phyloP scores from a whole-genome alignment of 1,140 invertebrate species.

The Panagrolaimus sp. region DNA sequence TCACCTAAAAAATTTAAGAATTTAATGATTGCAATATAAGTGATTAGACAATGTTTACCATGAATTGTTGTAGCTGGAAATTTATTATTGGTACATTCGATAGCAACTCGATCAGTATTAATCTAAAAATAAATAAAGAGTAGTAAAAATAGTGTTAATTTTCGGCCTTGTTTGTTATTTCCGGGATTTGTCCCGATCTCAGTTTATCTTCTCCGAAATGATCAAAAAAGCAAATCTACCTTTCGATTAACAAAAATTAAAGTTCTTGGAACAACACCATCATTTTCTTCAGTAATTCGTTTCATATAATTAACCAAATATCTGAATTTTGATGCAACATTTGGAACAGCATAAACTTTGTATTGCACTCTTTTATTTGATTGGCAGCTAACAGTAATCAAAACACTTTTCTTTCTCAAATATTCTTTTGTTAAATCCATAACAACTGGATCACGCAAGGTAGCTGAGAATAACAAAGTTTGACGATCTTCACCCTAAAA shows the following conservation, averaged over 20 bases:
- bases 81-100: background rate
- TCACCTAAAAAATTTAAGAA: no score
- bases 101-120: background rate
- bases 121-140: no score
- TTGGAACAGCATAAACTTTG: background rate
- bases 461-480: slow-evolving; percentile 9
- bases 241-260: slow-evolving; percentile 5
- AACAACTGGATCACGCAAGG: background rate
- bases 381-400: background rate
- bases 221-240: no score
- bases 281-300: background rate
- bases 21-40: no score
- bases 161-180: no score
- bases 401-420: background rate
- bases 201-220: no score
- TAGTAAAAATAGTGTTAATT: no score
- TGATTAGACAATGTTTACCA: no score
- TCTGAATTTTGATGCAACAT: background rate
- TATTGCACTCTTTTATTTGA: background rate
- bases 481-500: background rate
- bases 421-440: slow-evolving; percentile 48
- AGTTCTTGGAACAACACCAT: background rate
- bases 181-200: no score
- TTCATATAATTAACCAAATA: background rate
- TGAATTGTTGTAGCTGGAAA: background rate